Evolutionary conservation across 1,140 invertebrate species (phyloP), one percentile per base, ranked within the genome.

Genomic region (Lordiphosa stackelbergi): DNA sequence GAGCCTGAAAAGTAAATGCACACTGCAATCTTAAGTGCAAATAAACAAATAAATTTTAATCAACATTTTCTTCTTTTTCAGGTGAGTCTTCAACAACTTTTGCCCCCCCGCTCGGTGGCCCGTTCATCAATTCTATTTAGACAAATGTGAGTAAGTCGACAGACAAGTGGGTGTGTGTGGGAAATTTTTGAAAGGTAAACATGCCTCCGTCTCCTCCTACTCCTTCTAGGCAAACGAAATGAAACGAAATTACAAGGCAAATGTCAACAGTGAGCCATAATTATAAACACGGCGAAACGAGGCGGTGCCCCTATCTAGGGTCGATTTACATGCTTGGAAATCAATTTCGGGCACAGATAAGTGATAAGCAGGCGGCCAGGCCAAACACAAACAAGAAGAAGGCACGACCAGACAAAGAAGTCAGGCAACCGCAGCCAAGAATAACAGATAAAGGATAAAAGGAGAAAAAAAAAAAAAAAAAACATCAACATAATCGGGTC

Each of bases 321-420:
- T 69, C 53, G 53, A 69, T 69, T 69, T 61, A 69, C 63, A 65
- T 74, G 70, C 55, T 60, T 60, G 2, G 52, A 63, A 81, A 81
- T 81, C 75, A 78, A 78, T 81, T 78, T 73, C 49, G 40, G 60
- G 41, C 57, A 19, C 56, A 69, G 66, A 70, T 78, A 77, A 78
- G 73, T 58, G 53, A 36, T 54, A 41, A 28, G 19, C 5, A 7
- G 40, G 11, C 5, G 49, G 16, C 19, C 40, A 28, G 36, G 8
- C 19, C 0, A 43, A 43, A 36, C 46, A 52, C 34, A 57, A 60
- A 51, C 51, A 42, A 57, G 54, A 57, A 28, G 37, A 24, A 12
- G 13, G 41, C 41, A 40, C 22, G 11, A 46, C 51, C 73, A 73
- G 64, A 77, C 75, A 78, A 78, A 54, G 35, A 35, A 48, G 31